Percentiles rank a stretch among this genome's conserved stretches.
Conservation (phyloP, 92 coral and sea anemone genomes). For the Heteractis magnifica region DNA sequence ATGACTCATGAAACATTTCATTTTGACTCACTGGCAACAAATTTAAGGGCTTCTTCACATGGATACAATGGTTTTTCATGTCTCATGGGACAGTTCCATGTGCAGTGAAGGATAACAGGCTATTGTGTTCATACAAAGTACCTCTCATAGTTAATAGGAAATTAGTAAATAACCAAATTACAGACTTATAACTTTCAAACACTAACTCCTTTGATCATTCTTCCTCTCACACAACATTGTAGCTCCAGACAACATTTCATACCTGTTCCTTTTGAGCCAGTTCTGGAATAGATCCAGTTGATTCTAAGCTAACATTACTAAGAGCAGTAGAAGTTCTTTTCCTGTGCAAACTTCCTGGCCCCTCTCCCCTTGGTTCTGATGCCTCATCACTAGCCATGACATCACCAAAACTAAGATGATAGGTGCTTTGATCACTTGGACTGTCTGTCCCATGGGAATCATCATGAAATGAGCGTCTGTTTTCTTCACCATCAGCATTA, state of each 20-base stretch:
- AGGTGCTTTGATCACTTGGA: constrained; percentile 78
- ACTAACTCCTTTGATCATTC: too few species aligned
- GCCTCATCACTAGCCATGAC: constrained; percentile 66
- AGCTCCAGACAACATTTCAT: background rate
- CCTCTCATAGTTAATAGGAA: too few species aligned
- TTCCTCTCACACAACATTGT: too few species aligned
- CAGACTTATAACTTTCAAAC: too few species aligned
- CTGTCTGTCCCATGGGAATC: constrained; percentile 46
- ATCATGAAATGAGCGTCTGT: constrained; percentile 4
- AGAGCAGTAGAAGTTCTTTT: constrained; percentile 76
- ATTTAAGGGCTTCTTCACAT: too few species aligned
- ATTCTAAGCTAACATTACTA: constrained; percentile 64
- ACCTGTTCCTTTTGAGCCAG: constrained; percentile 11
- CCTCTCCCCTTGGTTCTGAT: constrained; percentile 46
- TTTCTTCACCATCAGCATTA: constrained; percentile 8
- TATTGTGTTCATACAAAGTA: too few species aligned
- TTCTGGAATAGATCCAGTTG: constrained; percentile 65
- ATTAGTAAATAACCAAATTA: too few species aligned
- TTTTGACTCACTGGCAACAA: too few species aligned
- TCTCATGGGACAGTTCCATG: too few species aligned
- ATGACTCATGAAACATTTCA: too few species aligned
- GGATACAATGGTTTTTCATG: too few species aligned
- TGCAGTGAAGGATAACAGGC: too few species aligned
- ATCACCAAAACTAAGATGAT: constrained; percentile 67
- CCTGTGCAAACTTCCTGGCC: constrained; percentile 36